A percentile compares a stretch with the other conserved stretches of the same genome.
Conservation (phyloP, 2,113 vertebrate species). For the Chaetura pelagica region DNA sequence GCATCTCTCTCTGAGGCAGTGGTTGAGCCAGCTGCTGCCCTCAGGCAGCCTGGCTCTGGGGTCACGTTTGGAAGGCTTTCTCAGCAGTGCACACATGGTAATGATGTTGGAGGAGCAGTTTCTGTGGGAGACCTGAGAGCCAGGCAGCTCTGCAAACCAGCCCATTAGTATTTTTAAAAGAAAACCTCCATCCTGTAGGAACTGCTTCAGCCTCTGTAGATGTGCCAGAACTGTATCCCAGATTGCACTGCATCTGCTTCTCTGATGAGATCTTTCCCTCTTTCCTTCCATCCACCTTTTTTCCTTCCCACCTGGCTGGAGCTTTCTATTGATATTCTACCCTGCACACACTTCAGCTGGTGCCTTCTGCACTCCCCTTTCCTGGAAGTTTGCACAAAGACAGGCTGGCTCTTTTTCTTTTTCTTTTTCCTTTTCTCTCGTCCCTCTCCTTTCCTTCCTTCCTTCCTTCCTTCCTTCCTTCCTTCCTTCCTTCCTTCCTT, state of each 20-base stretch:
- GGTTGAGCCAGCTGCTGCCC: background rate
- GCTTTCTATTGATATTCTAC: background rate
- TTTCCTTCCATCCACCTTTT: slow-evolving; percentile 12
- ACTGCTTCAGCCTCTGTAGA: slow-evolving; percentile 11
- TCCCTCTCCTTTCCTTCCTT: no score
- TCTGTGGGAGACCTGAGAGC: slow-evolving; percentile 20
- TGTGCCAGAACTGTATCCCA: background rate
- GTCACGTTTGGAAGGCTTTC: slow-evolving; percentile 3
- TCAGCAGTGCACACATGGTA: slow-evolving; percentile 5
- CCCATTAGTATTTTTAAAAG: slow-evolving; percentile 50
- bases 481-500: no score
- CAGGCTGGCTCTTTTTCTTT: background rate
- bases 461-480: no score
- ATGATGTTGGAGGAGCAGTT: slow-evolving; percentile 45
- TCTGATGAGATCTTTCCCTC: slow-evolving; percentile 1
- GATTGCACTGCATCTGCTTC: background rate
- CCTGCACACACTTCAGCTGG: background rate
- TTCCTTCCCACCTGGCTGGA: slow-evolving; percentile 15
- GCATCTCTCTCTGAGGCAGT: background rate
- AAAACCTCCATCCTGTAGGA: slow-evolving; percentile 38
- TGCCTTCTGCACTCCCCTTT: background rate
- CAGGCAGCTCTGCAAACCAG: slow-evolving; percentile 36
- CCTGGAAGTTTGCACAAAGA: slow-evolving; percentile 16
- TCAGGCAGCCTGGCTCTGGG: background rate
- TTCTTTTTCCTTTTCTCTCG: no score